Conservation (phyloP, 2,797 vertebrate genomes). For the Chelmon rostratus region DNA sequence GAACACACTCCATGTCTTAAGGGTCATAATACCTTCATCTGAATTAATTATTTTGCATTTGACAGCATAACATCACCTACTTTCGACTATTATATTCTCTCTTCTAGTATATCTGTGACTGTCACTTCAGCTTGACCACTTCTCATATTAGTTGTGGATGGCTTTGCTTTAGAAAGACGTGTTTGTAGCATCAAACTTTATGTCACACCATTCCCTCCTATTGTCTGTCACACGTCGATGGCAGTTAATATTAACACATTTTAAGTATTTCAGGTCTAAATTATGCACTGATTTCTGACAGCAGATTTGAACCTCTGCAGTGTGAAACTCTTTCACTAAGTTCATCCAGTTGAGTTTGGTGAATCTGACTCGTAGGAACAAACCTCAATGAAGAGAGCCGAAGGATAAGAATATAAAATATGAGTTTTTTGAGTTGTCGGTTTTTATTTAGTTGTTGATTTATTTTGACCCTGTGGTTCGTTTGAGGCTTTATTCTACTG, state of each 20-base stretch:
- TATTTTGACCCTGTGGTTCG: no score
- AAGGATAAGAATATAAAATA: no score
- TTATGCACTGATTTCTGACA: background rate
- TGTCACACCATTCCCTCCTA: background rate
- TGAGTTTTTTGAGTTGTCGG: no score
- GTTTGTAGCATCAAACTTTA: background rate
- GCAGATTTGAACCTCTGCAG: background rate
- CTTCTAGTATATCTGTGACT: background rate
- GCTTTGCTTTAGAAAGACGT: background rate
- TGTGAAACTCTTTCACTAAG: background rate
- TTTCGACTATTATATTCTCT: background rate
- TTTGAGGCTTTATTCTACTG: no score
- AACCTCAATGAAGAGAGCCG: no score
- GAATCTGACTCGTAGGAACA: background rate
- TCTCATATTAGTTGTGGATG: no score
- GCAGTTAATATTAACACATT: background rate
- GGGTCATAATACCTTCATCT: background rate
- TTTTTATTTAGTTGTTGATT: no score
- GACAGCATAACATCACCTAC: background rate
- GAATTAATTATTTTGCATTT: background rate
- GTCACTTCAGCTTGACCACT: background rate
- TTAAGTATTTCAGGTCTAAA: background rate
- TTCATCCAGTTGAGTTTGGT: background rate
- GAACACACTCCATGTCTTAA: background rate
- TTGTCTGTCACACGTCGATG: background rate